A percentile compares a stretch with the other conserved stretches of the same genome.
Conservation (phyloP, 2,888 invertebrate species). For the Yponomeuta malinellus region DNA sequence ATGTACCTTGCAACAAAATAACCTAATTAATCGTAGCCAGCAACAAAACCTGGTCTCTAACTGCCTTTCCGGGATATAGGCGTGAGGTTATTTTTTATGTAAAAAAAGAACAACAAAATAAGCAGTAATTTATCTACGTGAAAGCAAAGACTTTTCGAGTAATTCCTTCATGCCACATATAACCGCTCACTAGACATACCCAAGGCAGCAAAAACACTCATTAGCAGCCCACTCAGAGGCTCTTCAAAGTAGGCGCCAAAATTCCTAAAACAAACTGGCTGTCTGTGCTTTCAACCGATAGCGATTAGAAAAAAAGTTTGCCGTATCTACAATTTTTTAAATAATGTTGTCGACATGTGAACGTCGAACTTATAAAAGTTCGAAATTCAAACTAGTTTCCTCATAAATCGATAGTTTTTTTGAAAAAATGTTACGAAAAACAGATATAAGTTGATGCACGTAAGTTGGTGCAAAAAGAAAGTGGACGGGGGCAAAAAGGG, state of each 20-base stretch:
- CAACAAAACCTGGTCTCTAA: too few relatives aligned
- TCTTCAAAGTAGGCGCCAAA: conserved; percentile 54
- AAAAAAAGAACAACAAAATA: too few relatives aligned
- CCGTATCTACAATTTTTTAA: too few relatives aligned
- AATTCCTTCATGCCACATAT: not conserved
- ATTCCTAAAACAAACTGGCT: conserved; percentile 32
- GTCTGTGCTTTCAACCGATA: conserved; percentile 51
- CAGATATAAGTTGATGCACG: too few relatives aligned
- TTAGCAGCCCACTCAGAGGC: conserved; percentile 40
- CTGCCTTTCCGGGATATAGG: too few relatives aligned
- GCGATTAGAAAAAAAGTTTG: conserved; percentile 40
- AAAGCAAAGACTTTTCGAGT: not conserved
- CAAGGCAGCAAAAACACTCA: conserved; percentile 19
- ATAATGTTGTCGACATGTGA: too few relatives aligned
- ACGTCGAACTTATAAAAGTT: not conserved
- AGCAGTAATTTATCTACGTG: too few relatives aligned
- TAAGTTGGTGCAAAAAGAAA: too few relatives aligned
- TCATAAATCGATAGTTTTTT: not conserved
- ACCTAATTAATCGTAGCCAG: too few relatives aligned
- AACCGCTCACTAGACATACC: not conserved
- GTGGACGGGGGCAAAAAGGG: too few relatives aligned
- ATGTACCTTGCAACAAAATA: too few relatives aligned
- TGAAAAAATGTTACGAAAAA: not conserved
- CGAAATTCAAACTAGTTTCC: not conserved
- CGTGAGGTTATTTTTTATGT: too few relatives aligned